phyloP scores from a whole-genome alignment of 2,113 vertebrate species.

The Ameiurus melas region DNA sequence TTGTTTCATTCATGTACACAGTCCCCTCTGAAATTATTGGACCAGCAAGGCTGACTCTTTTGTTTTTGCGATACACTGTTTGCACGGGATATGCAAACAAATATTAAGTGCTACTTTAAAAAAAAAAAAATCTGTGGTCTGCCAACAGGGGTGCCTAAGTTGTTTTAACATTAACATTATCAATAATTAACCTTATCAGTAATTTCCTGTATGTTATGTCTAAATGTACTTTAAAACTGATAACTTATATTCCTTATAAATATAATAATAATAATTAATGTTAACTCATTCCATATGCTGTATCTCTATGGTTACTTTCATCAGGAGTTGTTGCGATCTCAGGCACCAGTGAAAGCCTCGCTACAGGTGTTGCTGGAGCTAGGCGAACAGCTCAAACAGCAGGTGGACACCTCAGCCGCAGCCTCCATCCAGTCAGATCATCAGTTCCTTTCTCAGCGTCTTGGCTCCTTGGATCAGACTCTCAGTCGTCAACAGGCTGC shows the following conservation, averaged over 20 bases:
- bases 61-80: no score
- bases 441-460: constrained; percentile 78
- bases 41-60: no score
- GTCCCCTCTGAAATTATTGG: no score
- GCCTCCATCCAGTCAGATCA: constrained; percentile 86
- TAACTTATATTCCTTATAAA: no score
- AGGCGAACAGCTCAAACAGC: constrained; percentile 89
- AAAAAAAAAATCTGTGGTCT: no score
- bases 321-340: constrained; percentile 80
- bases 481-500: constrained; percentile 81
- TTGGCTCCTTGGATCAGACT: constrained; percentile 79
- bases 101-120: no score
- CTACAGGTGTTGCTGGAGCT: constrained; percentile 84
- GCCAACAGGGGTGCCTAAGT: no score
- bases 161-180: no score
- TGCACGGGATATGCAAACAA: no score
- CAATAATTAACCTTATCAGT: no score
- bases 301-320: neutral
- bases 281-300: neutral
- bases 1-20: no score
- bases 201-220: neutral
- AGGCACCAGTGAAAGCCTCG: constrained; percentile 78
- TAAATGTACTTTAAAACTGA: constrained; percentile 7
- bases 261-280: neutral
- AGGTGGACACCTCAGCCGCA: constrained; percentile 86